Percentiles rank a stretch among this genome's conserved stretches.
Evolutionary conservation across 2,888 invertebrate species (phyloP).

Genomic region (Euzophera pinguis): DNA sequence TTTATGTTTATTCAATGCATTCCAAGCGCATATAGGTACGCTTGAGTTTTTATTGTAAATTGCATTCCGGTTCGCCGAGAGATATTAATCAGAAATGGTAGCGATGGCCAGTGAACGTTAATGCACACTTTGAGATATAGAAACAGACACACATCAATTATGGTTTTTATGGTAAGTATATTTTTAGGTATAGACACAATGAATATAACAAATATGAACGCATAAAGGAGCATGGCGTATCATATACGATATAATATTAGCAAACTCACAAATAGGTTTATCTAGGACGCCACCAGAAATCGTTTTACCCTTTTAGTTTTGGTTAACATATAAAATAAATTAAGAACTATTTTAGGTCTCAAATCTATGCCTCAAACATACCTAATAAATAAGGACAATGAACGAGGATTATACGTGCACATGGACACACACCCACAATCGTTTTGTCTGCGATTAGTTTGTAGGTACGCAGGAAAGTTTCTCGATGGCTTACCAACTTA

Average conservation of each 20-base stretch:
- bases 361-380: too few relatives aligned
- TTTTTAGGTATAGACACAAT: too few relatives aligned
- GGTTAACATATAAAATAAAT: too few relatives aligned
- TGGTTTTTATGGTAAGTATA: not conserved
- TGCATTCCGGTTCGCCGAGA: constrained; percentile 14
- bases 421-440: not conserved
- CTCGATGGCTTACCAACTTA: constrained; percentile 12
- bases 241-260: too few relatives aligned
- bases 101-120: not conserved
- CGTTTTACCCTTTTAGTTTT: too few relatives aligned
- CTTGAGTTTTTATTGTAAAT: constrained; percentile 22
- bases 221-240: too few relatives aligned
- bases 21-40: constrained; percentile 28
- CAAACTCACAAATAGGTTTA: too few relatives aligned
- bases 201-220: too few relatives aligned
- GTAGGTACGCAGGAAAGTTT: constrained; percentile 15
- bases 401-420: not conserved
- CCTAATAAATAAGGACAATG: too few relatives aligned
- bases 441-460: constrained; percentile 16
- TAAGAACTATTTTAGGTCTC: not conserved
- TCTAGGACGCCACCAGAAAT: too few relatives aligned
- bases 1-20: constrained; percentile 38
- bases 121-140: not conserved
- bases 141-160: not conserved
- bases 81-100: constrained; percentile 16